Evolutionary conservation across 2,113 vertebrate genomes (phyloP), one percentile per base, ranked within the genome.

Genomic region (Irena cyanogastra): DNA sequence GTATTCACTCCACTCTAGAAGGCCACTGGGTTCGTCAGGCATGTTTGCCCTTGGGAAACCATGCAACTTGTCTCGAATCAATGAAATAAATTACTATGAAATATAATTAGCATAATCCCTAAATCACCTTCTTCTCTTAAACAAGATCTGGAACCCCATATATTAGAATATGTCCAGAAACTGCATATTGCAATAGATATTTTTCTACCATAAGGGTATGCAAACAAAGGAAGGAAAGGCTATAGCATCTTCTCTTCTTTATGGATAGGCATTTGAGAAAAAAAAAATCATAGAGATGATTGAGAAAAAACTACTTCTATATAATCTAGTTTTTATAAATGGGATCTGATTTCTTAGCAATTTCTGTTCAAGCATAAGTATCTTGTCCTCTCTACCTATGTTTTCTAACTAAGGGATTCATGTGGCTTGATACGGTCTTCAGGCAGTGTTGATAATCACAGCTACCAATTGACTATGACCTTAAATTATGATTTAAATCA

Each of bases 161-260:
- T 6, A 57, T 3, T 70, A 56, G 4, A 74, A 11, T 26, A 72
- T 45, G 8, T 45, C 33, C 15, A 60, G 44, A 68, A 83, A 52
- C 1, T 33, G 1, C 9, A 57, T 49, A 59, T 28, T 44, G 3
- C 4, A 75, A 39, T 5, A 49, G 13, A 53, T 1, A 15, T 35
- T 69, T 52, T 74, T 78, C 37, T 39, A 2, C 39, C 7, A 4
- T 41, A 54, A 56, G 1, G 3, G 7, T 17, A 53, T 12, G 6
- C 6, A 88, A 90, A n/a, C 31, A 81, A 78, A 65, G 42, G 9
- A 47, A 4, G 16, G 4, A 52, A 71, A 68, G 1, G 1, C 22
- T 44, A 3, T 12, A 56, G 17, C 31, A 21, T 44, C 61, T 63
- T 54, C 11, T 44, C 9, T 68, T 8, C 2, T 90, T 82, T 49